Conservation (phyloP, 2,797 vertebrate genomes). For the Gastrophryne carolinensis region DNA sequence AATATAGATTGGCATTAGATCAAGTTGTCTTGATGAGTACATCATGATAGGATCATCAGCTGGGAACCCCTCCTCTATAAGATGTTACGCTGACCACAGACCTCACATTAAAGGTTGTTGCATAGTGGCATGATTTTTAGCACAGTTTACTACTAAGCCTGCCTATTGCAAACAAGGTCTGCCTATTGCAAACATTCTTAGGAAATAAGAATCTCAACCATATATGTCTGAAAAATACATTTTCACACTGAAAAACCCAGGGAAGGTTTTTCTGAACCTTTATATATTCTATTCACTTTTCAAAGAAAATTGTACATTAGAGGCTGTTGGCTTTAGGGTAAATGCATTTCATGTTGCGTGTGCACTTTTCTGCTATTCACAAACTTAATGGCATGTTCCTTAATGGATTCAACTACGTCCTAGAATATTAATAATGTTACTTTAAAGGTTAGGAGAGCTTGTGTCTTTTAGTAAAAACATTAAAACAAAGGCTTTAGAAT, state of each 20-base stretch:
- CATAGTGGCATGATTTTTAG: too few species aligned
- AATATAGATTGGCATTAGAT: too few species aligned
- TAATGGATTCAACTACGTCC: constrained; percentile 8
- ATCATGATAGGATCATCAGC: too few species aligned
- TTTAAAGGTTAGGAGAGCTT: not conserved
- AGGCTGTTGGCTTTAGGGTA: not conserved
- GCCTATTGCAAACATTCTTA: too few species aligned
- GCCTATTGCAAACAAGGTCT: too few species aligned
- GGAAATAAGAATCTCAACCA: too few species aligned
- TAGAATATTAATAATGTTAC: not conserved
- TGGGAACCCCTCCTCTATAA: too few species aligned
- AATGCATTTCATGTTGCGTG: not conserved
- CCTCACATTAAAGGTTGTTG: too few species aligned
- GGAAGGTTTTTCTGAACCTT: not conserved
- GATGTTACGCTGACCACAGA: too few species aligned
- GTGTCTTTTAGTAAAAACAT: not conserved
- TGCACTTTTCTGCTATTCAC: not conserved
- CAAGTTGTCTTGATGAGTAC: too few species aligned
- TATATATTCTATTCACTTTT: not conserved
- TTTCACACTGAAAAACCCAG: not conserved
- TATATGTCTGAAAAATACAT: not conserved
- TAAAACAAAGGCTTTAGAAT: not conserved
- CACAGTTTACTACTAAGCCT: too few species aligned
- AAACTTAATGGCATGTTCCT: not conserved
- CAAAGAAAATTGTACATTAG: not conserved